These are phyloP conservation scores for Lacerta agilis DNA, from an alignment of 2,797 vertebrate species.

Conservation along the genomic window DNA sequence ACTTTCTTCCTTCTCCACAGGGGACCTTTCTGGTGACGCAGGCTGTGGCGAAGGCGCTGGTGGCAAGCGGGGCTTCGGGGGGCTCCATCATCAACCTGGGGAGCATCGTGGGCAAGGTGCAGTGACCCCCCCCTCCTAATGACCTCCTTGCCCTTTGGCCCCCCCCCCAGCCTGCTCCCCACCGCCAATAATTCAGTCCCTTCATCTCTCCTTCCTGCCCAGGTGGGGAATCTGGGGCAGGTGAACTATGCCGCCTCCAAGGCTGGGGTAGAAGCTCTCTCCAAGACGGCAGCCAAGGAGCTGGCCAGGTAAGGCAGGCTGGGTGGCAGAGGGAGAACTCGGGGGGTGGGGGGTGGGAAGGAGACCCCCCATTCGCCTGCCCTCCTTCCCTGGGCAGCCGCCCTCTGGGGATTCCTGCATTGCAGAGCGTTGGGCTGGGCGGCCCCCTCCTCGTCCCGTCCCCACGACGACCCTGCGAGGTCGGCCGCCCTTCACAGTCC, in stretches of 20 bases:
- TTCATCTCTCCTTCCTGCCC: neutral
- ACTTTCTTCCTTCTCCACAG: constrained; percentile 60
- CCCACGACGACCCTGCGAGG: too few relatives aligned
- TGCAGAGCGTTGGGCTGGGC: too few relatives aligned
- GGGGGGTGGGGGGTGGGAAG: too few relatives aligned
- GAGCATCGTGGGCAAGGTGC: constrained; percentile 90
- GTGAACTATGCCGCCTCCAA: constrained; percentile 88
- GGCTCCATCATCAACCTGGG: constrained; percentile 90
- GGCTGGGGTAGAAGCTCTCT: constrained; percentile 88
- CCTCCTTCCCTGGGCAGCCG: too few relatives aligned
- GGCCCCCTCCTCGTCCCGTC: too few relatives aligned
- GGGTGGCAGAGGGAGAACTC: neutral
- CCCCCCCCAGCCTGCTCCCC: too few relatives aligned
- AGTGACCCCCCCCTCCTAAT: rapidly evolving
- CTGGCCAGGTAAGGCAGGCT: constrained; percentile 81
- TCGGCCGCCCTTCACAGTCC: too few relatives aligned
- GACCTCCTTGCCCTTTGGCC: too few relatives aligned
- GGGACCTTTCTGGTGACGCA: constrained; percentile 88
- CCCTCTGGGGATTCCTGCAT: too few relatives aligned
- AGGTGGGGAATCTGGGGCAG: constrained; percentile 91
- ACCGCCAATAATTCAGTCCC: too few relatives aligned
- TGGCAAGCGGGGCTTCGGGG: constrained; percentile 78
- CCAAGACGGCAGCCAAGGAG: constrained; percentile 85
- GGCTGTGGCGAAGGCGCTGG: constrained; percentile 85
- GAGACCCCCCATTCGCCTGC: too few relatives aligned